Conservation (phyloP, 2,888 invertebrate genomes). For the Prosapia bicincta region DNA sequence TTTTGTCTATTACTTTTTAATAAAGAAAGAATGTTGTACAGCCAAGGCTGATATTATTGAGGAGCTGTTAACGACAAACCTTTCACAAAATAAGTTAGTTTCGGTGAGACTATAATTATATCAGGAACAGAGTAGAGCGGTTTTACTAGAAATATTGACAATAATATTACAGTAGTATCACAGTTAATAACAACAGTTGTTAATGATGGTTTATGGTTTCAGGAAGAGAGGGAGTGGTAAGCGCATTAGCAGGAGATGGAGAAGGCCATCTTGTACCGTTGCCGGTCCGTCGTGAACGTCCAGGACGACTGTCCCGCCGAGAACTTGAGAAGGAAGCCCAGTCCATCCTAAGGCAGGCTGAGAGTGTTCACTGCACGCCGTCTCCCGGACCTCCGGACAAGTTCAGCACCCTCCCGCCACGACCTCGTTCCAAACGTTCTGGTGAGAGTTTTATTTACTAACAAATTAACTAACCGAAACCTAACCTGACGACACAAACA, state of each 20-base stretch:
- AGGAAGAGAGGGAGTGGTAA: constrained; percentile 43
- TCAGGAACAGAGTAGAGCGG: no score
- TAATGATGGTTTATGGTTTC: no score
- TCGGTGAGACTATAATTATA: no score
- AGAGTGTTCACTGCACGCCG: constrained; percentile 50
- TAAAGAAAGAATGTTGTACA: no score
- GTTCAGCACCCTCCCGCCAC: constrained; percentile 20
- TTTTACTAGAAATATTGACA: no score
- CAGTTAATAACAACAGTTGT: no score
- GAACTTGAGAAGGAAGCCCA: constrained; percentile 69
- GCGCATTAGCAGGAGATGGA: constrained; percentile 51
- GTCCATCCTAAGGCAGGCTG: constrained; percentile 68
- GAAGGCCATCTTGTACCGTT: constrained; percentile 49
- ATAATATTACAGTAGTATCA: no score
- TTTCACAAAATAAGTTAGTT: no score
- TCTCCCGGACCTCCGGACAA: not conserved
- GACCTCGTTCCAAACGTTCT: not conserved
- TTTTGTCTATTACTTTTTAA: no score
- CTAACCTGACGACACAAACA: no score
- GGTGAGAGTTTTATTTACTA: not conserved
- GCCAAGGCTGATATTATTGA: no score
- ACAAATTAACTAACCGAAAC: not conserved
- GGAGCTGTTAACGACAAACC: no score
- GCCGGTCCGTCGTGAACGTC: constrained; percentile 57
- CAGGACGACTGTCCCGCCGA: constrained; percentile 61